Evolutionary conservation across 2,797 vertebrate genomes (phyloP).

Genomic region (Pelochelys cantorii): DNA sequence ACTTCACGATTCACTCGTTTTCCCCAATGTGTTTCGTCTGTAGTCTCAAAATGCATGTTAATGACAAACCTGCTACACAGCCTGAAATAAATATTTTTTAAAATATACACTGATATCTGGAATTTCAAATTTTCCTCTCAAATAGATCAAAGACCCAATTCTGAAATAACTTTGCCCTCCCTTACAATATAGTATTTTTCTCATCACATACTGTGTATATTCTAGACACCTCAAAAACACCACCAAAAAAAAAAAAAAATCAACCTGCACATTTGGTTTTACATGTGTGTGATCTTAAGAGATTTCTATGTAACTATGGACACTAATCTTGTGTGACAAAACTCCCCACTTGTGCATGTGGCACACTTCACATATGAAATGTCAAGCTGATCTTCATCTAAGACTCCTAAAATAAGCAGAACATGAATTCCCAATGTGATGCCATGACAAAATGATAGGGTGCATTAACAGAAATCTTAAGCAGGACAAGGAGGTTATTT

Average conservation of each 20-base stretch:
- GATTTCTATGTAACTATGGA: background rate
- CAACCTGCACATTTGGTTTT: background rate
- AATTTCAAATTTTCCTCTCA: background rate
- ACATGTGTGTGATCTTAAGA: background rate
- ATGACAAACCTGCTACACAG: background rate
- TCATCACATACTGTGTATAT: background rate
- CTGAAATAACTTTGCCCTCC: background rate
- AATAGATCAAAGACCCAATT: background rate
- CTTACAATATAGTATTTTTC: background rate
- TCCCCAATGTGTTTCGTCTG: background rate
- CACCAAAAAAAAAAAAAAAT: background rate
- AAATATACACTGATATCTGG: background rate
- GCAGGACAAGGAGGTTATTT: background rate
- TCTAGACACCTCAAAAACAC: background rate
- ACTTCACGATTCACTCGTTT: background rate
- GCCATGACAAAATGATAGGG: background rate
- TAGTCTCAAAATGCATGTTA: background rate
- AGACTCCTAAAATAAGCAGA: background rate
- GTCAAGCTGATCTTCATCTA: background rate
- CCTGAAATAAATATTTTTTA: background rate
- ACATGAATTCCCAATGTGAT: background rate
- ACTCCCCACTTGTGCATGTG: background rate
- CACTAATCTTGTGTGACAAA: accelerated
- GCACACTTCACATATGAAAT: background rate
- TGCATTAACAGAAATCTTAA: background rate